Evolutionary conservation across 2,113 vertebrate species (phyloP).

Genomic region (Pseudorhombus dupliciocellatus): DNA sequence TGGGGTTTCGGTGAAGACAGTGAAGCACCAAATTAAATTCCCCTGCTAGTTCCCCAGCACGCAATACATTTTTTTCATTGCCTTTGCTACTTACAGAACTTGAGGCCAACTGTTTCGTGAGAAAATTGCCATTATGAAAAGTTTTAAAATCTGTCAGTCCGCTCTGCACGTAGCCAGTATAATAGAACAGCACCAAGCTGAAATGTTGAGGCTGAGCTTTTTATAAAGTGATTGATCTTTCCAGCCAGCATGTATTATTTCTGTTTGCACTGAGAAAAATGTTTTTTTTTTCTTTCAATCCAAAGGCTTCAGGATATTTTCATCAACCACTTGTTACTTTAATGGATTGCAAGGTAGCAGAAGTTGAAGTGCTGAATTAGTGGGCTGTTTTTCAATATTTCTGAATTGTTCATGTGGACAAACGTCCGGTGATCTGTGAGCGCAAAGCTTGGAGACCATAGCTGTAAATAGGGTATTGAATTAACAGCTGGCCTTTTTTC

Average conservation of each 20-base stretch:
- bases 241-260: slow-evolving; percentile 64
- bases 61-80: not conserved
- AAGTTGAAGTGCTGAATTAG: slow-evolving; percentile 24
- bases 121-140: not conserved
- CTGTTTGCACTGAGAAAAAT: slow-evolving; percentile 55
- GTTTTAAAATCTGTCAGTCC: slow-evolving; percentile 48
- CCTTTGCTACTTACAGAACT: slow-evolving; percentile 38
- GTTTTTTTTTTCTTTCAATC: slow-evolving; percentile 47
- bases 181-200: slow-evolving; percentile 28
- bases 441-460: slow-evolving; percentile 65
- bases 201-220: slow-evolving; percentile 15
- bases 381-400: slow-evolving; percentile 24
- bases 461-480: slow-evolving; percentile 69
- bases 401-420: slow-evolving; percentile 1
- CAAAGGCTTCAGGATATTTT: slow-evolving; percentile 53
- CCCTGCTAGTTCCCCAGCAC: not conserved
- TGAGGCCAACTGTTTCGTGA: slow-evolving; percentile 10
- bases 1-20: not conserved
- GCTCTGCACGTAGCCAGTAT: slow-evolving; percentile 54
- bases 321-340: slow-evolving; percentile 50
- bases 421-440: slow-evolving; percentile 41
- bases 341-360: not conserved
- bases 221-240: slow-evolving; percentile 7
- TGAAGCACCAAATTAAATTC: not conserved
- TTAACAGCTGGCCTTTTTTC: slow-evolving; percentile 48